Base-by-base conservation (phyloP, 2,888 invertebrate genomes). In the Parasteatoda lunata region DNA sequence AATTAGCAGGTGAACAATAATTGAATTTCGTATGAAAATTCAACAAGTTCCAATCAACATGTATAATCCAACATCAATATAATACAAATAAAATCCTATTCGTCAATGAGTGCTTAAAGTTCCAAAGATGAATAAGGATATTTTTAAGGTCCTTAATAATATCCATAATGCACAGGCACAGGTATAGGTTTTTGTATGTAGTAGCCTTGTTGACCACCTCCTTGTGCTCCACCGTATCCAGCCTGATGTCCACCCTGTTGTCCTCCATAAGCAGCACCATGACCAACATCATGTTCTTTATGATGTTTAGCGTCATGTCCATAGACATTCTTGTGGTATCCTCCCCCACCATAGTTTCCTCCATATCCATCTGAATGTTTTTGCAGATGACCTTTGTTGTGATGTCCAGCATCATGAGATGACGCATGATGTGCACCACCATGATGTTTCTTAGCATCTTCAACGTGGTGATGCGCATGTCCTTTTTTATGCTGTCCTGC, bases 201-300 rank as follows among this genome's bases (percentile, higher is more conserved):
- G 49, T 83, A 88, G 9, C 88, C 88, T 9, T 84, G 84, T 3
- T 84, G 77, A 11, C 84, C 84, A 13, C 88, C 88, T 8, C 88
- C 81, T 51, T 64, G 30, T 8, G 52, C 49, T 13, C 77, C 81
- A 2, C 84, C 84, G 13, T 84, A 77, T 15, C 77, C 84, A 6
- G 81, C 84, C 9, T 77, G 64, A 13, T 84, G 80, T 48, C 88
- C 88, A 51, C 88, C 88, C n/a, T 88, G 88, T n/a, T 84, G 84
- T 5, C 84, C 84, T 6, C 88, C 88, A 48, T 88, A 84, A 7
- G 70, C 77, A 48, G 80, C 84, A 45, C 77, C 88, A 9, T 88
- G 84, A 5, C n/a, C 52, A 3, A 66, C 80, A 47, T 83, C 88
- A 30, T 88, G 88, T n/a, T 79, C 84, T 15, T 76, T 79, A 30